Evolutionary conservation across 1,140 invertebrate species (phyloP), one percentile per base, ranked within the genome.

Genomic region (Drosophila sp.): DNA sequence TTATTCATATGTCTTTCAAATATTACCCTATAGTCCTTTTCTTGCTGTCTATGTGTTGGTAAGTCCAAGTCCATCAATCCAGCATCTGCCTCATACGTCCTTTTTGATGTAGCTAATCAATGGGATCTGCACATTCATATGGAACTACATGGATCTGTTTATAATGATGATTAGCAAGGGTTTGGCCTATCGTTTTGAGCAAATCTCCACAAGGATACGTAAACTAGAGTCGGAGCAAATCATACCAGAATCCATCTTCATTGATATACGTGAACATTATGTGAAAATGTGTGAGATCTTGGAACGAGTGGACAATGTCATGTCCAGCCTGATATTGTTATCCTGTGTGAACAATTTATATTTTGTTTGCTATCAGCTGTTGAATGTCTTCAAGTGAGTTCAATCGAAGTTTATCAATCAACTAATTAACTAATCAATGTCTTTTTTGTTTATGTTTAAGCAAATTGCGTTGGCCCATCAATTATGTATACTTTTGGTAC

Each of bases 261-360:
- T 93, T n/a, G 93, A 94, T 54, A 93, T 94, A 6, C 92, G 95
- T 47, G 93, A 93, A 77, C 94, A 94, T 55, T 95, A 94, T 76
- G 94, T 94, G 66, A 93, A 92, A 64, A 89, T 95, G 64, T 94
- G 94, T 29, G 93, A 92, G 50, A 77, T 95, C 1, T 93, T 94
- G 0, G 93, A 94, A 74, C 91, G 81, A 4, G 91, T 95, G 35
- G 94, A 95, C 66, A 91, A 92, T 2, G 90, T 93, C 38, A 91
- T 95, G 32, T 94, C 94, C 4, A 92, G 93, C 54, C 93, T 96
- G 0, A 93, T 95, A 33, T 90, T 96, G 1, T 84, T 95, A n/a
- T 95, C 95, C 0, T 96, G 95, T 70, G 93, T 93, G 0, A 95
- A 94, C 68, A 96, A 96, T 90, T 91, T 96, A 1, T 96, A 96